phyloP scores from a whole-genome alignment of 2,113 vertebrate genomes.

The Uria lomvia region DNA sequence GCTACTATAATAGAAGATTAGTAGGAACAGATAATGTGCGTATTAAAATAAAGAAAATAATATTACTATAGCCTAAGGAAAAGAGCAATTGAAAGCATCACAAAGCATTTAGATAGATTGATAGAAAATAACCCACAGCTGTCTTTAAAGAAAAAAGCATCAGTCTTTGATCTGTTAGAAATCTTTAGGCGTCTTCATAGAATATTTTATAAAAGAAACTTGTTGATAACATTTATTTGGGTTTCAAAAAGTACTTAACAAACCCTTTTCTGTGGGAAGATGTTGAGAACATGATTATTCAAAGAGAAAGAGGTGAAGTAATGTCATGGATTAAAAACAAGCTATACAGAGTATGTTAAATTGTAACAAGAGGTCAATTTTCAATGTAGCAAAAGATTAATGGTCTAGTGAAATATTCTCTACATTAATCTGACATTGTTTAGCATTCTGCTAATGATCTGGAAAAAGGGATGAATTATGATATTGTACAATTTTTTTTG shows the following conservation, averaged over 20 bases:
- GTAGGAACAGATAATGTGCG: background rate
- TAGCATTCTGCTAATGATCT: conserved; percentile 14
- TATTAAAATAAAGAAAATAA: background rate
- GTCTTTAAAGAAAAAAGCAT: background rate
- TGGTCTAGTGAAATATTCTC: background rate
- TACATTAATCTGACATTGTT: background rate
- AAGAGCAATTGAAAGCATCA: background rate
- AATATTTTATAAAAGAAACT: background rate
- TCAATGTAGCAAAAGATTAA: background rate
- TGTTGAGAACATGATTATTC: background rate
- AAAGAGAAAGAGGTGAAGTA: background rate
- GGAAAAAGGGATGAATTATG: background rate
- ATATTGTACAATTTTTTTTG: background rate
- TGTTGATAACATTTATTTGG: background rate
- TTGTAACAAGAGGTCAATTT: background rate
- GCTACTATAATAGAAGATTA: background rate
- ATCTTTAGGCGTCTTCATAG: background rate
- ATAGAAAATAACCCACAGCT: background rate
- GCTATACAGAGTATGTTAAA: background rate
- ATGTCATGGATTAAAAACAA: background rate
- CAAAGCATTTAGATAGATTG: background rate
- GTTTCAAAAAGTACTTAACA: background rate
- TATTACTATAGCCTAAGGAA: background rate
- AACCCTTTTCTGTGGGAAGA: background rate
- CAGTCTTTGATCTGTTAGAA: background rate